Base-by-base conservation (phyloP, 1,140 invertebrate genomes). In the Drosophila fuyamai region DNA sequence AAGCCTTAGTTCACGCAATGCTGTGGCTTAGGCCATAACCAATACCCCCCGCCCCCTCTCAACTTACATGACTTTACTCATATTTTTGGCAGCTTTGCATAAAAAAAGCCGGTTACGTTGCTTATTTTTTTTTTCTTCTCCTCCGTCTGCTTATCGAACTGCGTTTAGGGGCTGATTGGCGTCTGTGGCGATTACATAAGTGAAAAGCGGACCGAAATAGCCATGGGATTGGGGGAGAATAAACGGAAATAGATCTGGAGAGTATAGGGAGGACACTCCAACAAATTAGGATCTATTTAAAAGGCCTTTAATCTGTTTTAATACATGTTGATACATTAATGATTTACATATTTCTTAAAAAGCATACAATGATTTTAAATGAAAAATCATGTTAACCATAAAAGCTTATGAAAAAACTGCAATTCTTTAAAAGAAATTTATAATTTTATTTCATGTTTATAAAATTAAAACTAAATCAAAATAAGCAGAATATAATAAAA, bases 61-160 rank as follows among this genome's bases (percentile, higher is more conserved):
- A 9, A 27, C 57, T 59, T 47, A 41, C 41, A 75, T 48, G 41
- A 56, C 38, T 72, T 47, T 35, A 50, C 48, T 79, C 58, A 48
- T 79, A 72, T 59, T 81, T 79, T 86, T 79, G 83, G 72, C 76
- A 83, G 83, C 67, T 88, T 88, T 88, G 83, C 83, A 86, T 86
- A 86, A 71, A 70, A 81, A 86, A 88, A 86, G 83, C 83, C 83
- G 83, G 83, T 88, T 89, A 88, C 56, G 46, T 62, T 76, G 60
- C 65, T 50, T 54, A 67, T 66, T 43, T 61, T 47, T 61, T 72
- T 46, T 71, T 62, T 71, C 14, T 48, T 41, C 50, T 18, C 50
- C 50, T 44, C 27, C 51, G 61, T 68, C 23, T 14, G 47, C 65
- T 68, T 66, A 68, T 68, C 65, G 65, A 68, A 68, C 65, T 36